Base-by-base conservation (phyloP, 2,797 vertebrate species). In the Coregonus ussuriensis region DNA sequence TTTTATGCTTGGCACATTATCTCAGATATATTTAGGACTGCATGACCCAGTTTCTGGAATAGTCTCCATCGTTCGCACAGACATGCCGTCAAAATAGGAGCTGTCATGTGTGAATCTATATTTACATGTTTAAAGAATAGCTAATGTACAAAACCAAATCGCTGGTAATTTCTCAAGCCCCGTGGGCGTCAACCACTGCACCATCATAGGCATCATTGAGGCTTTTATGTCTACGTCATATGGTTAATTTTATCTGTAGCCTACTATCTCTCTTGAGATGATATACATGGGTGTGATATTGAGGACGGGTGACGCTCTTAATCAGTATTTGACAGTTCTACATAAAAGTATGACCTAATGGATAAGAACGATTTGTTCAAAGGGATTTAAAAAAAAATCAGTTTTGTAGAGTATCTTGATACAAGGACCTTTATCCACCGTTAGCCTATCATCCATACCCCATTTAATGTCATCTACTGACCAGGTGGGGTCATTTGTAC, bases 1-100 rank as follows among this genome's bases (percentile, higher is more conserved):
- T 47, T 41, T 21, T 3, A 13, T 47, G 37, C 69, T 51, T 52
- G 47, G 13, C 14, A 53, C 51, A 25, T 56, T 54, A 31, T 18
- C 21, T 72, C 6, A 72, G 69, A 52, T 53, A 53, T 72, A 33
- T 72, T 72, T 72, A 53, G 71, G 71, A n/a, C 71, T 3, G 51
- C 69, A 83, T 75, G 74, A 75, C 70, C 69, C 78, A 54, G 21
- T 65, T 72, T 37, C 73, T 63, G 65, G 78, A 80, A 68, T 75
- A 29, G 70, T 65, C 72, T 53, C 16, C 47, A 29, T 59, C 37
- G 33, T 51, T 41, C 9, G n/a, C 41, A 67, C 62, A 31, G 37
- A 54, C 47, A 59, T 56, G 18, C 68, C 31, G 33, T 29, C 29
- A 35, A 69, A 33, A 69, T 59, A 51, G 15, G 63, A 59, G 11